Evolutionary conservation across 2,797 vertebrate genomes (phyloP), one percentile per base, ranked within the genome.

Genomic region (Rhinella marina): DNA sequence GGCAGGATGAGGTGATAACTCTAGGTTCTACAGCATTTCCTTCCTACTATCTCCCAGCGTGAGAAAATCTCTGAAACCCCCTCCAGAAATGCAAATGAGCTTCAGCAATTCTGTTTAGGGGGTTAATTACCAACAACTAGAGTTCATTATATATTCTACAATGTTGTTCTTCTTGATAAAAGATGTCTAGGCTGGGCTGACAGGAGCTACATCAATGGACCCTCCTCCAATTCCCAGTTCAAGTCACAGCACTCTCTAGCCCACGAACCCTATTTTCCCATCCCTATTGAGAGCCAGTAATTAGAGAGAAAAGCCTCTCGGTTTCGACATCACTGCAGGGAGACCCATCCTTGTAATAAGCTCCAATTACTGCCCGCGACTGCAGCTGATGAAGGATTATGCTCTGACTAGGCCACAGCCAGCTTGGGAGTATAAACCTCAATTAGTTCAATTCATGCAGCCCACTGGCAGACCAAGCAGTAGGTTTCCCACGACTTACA

Each of bases 381-480:
- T 88, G 81, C 86, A 84, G 86, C 73, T 84, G 86, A 88, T 88
- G 81, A 88, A 84, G 81, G 86, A 88, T 88, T 88, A 88, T 70
- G 72, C 86, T 64, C 61, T 56, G 59, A 66, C 70, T 48, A 77
- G 73, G 81, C 80, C 72, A 84, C 73, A 57, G 86, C 81, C 54
- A 54, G 50, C 73, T 83, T 66, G 81, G 72, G 72, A 84, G 72
- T 76, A 77, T 78, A 84, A 83, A 77, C 95, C 95, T 96, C 95
- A 96, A 96, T 97, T 96, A 96, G 96, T 95, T 95, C 93, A 94
- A 95, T 95, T 96, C 94, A 94, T 87, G 92, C 85, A 91, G 92
- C 92, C 90, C 91, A 90, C 93, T 92, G 92, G 92, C 92, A 92
- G 92, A 93, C 94, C 92, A 93, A 94, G 89, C 92, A 91, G 93